phyloP scores from a whole-genome alignment of 2,113 vertebrate species.

The Ceyx cyanopectus region DNA sequence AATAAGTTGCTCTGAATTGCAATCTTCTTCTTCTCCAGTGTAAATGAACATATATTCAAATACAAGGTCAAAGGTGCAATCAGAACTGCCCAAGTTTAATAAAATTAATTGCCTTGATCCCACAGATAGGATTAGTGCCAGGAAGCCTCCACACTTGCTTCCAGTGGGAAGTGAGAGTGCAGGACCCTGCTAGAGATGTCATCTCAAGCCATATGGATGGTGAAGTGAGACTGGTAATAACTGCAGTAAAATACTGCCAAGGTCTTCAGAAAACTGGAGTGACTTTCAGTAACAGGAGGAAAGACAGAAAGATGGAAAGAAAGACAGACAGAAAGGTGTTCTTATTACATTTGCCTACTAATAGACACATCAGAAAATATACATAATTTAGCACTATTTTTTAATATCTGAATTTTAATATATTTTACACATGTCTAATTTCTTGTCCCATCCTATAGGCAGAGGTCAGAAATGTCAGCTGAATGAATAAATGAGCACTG shows the following conservation, averaged over 20 bases:
- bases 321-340: not conserved
- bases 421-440: not conserved
- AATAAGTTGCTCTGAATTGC: not conserved
- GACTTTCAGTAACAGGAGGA: not conserved
- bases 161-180: not conserved
- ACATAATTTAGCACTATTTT: not conserved
- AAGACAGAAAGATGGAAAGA: not conserved
- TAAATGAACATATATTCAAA: not conserved
- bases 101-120: not conserved
- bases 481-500: not conserved
- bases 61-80: slow-evolving; percentile 12
- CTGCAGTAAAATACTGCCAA: not conserved
- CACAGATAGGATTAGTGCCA: not conserved
- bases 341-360: not conserved
- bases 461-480: not conserved
- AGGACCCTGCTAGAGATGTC: not conserved
- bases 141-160: not conserved
- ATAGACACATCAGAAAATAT: not conserved
- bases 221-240: not conserved
- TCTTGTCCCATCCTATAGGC: not conserved
- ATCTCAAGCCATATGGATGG: not conserved
- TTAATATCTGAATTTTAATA: not conserved
- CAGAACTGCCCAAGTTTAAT: not conserved
- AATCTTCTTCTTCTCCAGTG: slow-evolving; percentile 22
- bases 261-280: not conserved